Evolutionary conservation across 53 echinoderm and acorn worm species (phyloP), one percentile per base, ranked within the genome.

Genomic region (Stichopus horrens): DNA sequence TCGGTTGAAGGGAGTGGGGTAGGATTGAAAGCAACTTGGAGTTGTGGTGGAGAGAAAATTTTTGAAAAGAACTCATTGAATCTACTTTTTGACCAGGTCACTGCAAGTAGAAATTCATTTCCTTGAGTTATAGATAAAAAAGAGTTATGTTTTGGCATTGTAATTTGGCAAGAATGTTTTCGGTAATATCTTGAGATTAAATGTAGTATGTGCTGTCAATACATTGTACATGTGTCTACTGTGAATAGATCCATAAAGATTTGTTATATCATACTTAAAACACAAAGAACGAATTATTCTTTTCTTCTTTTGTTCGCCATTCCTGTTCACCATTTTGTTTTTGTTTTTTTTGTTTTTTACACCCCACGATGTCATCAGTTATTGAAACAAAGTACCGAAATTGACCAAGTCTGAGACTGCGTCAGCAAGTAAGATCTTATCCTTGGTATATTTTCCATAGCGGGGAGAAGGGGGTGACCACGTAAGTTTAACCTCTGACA

Each of bases 161-260:
- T 81, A 81, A 81, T 55, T 81, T 55, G 81, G 81, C 81, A 56
- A 57, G 7, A 11, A 81, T 81, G 56, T 57, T 81, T 11, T 81
- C 19, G 53, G 53, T 79, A 55, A 53, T 54, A 55, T 52, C 14
- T 54, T 22, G 56, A 55, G 56, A 55, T 81, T 81, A 81, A 56
- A 81, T 81, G 81, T 81, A 81, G 81, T 81, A 81, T 81, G 81
- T 81, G 81, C 81, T 81, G 81, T 81, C 81, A 55, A 81, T 81
- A 81, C 81, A 81, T 81, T 81, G 81, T 81, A 81, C 81, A 81
- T 81, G 81, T 81, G 81, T 81, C 57, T 81, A 81, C 56, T 81
- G 81, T 81, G 81, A 81, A 81, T 81, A 81, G 81, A 81, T 58
- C 81, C 56, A 81, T 81, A 81, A 81, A 81, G 81, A 81, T 81